These are phyloP conservation scores for Lepidurus couesii DNA, from an alignment of 1,140 invertebrate genomes.

Conservation along the genomic window DNA sequence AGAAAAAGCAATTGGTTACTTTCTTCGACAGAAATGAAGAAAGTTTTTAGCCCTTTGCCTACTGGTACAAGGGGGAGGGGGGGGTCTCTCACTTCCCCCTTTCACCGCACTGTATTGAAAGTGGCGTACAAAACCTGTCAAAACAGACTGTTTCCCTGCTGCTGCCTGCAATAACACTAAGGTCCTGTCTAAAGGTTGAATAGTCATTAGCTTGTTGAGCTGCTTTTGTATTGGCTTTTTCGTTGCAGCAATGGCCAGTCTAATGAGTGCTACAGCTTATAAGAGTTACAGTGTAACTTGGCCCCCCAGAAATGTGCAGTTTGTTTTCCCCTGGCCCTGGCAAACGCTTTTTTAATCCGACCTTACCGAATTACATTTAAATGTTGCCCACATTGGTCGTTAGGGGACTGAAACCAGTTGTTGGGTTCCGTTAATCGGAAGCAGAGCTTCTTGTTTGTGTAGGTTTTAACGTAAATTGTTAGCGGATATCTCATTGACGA, in stretches of 20 bases:
- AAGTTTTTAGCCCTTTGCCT: neutral
- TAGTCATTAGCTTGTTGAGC: neutral
- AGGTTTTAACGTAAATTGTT: too few relatives aligned
- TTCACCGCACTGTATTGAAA: neutral
- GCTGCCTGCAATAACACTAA: neutral
- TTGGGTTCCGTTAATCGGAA: too few relatives aligned
- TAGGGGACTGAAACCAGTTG: too few relatives aligned
- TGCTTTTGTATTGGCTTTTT: conserved; percentile 15
- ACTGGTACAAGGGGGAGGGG: neutral
- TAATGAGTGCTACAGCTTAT: conserved; percentile 5
- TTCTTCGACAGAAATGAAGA: neutral
- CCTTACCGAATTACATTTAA: too few relatives aligned
- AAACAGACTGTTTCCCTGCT: conserved; percentile 18
- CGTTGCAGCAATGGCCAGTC: neutral
- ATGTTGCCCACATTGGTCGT: too few relatives aligned
- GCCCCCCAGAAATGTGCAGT: too few relatives aligned
- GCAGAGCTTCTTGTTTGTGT: too few relatives aligned
- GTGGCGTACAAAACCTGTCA: neutral
- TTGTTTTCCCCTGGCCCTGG: too few relatives aligned
- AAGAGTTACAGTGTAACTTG: neutral
- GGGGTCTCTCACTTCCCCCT: neutral
- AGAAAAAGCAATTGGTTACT: neutral
- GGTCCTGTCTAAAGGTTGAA: conserved; percentile 8
- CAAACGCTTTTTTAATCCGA: too few relatives aligned
- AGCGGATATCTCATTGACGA: too few relatives aligned